Evolutionary conservation across 2,113 vertebrate species (phyloP).

Genomic region (Marmota flaviventris): DNA sequence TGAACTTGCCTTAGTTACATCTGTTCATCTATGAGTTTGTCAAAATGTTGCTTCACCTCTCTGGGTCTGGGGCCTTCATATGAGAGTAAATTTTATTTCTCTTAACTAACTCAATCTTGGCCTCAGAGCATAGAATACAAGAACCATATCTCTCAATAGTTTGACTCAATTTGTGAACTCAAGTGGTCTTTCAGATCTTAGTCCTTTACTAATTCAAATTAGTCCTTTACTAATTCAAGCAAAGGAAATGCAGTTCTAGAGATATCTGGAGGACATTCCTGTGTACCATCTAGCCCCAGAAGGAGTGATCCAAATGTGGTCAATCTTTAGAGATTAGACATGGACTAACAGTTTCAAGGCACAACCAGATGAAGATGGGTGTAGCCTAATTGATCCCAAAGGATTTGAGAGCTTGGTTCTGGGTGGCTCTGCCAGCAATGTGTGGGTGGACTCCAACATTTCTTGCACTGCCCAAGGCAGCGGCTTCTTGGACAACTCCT

Average conservation of each 20-base stretch:
- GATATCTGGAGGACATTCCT: not conserved
- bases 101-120: not conserved
- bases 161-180: not conserved
- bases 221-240: not conserved
- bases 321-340: not conserved
- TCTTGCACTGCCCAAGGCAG: not conserved
- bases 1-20: not conserved
- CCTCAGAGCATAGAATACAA: not conserved
- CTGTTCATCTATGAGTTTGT: not conserved
- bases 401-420: not conserved
- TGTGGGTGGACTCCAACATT: not conserved
- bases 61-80: not conserved
- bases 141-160: not conserved
- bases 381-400: not conserved
- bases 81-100: slow-evolving; percentile 39
- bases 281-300: not conserved
- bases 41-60: not conserved
- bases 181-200: not conserved
- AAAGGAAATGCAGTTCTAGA: not conserved
- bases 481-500: not conserved
- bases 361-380: not conserved
- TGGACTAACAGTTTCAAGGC: not conserved
- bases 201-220: no score
- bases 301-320: not conserved
- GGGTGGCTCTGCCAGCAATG: not conserved